Base-by-base conservation (phyloP, 2,113 vertebrate species). In the Xiphias gladius region DNA sequence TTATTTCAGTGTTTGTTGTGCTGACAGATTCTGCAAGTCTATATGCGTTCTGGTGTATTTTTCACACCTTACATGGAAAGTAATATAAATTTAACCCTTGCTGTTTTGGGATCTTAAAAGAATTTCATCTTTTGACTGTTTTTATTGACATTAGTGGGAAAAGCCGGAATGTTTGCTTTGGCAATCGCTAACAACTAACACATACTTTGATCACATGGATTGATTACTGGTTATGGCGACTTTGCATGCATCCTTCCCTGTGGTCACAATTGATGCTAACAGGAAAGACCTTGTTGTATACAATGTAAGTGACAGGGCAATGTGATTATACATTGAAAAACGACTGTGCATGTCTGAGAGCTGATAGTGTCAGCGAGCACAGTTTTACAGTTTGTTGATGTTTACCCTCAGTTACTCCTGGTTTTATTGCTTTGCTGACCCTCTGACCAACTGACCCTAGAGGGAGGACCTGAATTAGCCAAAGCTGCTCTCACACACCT, bases 11-110 rank as follows among this genome's bases (percentile, higher is more conserved):
- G 67, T 91, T 88, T 81, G 86, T 89, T 88, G 66, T 75, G 86
- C 74, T 91, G 92, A 92, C 90, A 86, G 82, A 70, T 83, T 89
- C 89, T 88, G 86, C 83, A 77, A 89, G 82, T 89, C 90, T 91
- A 90, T 90, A 93, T 73, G 84, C 0, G 83, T 76, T 88, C 73
- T 62, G 86, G 69, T 86, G 62, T 88, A 87, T 91, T 90, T 85
- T 76, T 90, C 86, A 82, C 87, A 66, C 92, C 88, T 28, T 91
- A 93, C 74, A 91, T 83, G 86, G 92, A 64, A 79, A 67, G 20
- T 71, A 64, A 71, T 89, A 64, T 82, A 88, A 85, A 90, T 90
- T 81, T 90, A 90, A 82, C 86, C 73, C 24, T 69, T 30, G 32
- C 83, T 73, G 58, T 24, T 76, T 82, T 69, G 0, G 68, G 68